Base-by-base conservation (phyloP, 2,888 invertebrate genomes). In the Campaea margaritaria region DNA sequence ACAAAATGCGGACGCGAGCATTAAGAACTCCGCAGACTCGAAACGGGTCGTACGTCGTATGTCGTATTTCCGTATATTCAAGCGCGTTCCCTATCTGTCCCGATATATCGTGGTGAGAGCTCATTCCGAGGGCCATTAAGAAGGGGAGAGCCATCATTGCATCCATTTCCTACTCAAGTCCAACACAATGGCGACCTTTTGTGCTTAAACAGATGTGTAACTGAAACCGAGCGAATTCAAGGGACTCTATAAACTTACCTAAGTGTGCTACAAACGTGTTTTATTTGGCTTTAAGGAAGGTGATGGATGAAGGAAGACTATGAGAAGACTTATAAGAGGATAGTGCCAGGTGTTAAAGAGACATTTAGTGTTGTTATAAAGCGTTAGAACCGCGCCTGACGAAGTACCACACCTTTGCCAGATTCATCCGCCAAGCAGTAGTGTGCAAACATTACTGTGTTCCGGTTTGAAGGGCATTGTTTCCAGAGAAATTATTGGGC, bases 111-210 rank as follows among this genome's bases (percentile, higher is more conserved):
- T 55, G 62, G 65, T 45, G 71, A 78, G 73, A 66, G 78, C 76
- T 81, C 79, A 79, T 83, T 82, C 69, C 74, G 58, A 72, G 76
- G 69, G 63, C 80, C 79, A 81, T 84, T 82, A 83, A 76, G 70
- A 70, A 76, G 58, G 73, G 75, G 65, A 77, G 73, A 72, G 76
- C 76, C 72, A 76, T 82, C 78, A 78, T 78, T 79, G 77, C 73
- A 74, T 72, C 80, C 76, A 77, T 82, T 82, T 73, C 70, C 66
- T 70, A 67, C 74, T 73, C 67, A 75, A 74, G 74, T 72, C 60
- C 71, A 68, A 75, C 75, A 77, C 71, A 81, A 79, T 76, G 66
- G 71, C 62, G 67, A 61, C 72, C 71, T 75, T 78, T 73, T 68
- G 62, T 65, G 69, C 65, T 73, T 68, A 70, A 71, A 70, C 57